Evolutionary conservation across 2,797 vertebrate species (phyloP).

Genomic region (Cossypha polioptera): DNA sequence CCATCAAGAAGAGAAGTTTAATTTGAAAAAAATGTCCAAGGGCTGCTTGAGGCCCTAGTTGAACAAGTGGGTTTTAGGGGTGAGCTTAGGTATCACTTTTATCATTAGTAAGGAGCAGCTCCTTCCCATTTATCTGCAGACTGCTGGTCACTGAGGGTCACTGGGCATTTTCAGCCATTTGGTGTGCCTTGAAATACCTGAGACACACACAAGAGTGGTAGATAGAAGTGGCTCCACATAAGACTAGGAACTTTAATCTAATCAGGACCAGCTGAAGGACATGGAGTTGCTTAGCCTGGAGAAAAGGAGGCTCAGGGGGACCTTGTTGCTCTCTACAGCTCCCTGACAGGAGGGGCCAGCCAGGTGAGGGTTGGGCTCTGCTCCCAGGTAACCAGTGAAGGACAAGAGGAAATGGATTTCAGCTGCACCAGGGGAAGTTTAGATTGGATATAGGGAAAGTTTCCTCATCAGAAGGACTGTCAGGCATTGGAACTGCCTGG

Average conservation of each 20-base stretch:
- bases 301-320: background rate
- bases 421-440: background rate
- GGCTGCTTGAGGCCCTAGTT: background rate
- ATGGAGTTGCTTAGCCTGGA: background rate
- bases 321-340: fast-evolving
- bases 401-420: background rate
- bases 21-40: background rate
- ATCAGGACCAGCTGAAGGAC: background rate
- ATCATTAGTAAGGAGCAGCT: background rate
- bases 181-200: background rate
- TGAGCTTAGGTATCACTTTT: background rate
- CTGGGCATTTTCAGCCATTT: background rate
- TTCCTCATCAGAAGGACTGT: background rate
- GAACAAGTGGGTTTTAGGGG: background rate
- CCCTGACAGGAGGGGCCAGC: background rate
- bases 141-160: background rate
- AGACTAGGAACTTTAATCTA: background rate
- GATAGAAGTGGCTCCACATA: background rate
- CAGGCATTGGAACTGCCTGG: background rate
- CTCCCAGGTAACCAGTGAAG: background rate
- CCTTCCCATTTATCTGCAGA: background rate
- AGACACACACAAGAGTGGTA: background rate
- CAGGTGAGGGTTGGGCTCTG: background rate
- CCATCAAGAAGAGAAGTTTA: background rate
- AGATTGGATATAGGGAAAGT: too few species aligned